Base-by-base conservation (phyloP, 2,888 invertebrate species). In the Trachelus troglodyta region DNA sequence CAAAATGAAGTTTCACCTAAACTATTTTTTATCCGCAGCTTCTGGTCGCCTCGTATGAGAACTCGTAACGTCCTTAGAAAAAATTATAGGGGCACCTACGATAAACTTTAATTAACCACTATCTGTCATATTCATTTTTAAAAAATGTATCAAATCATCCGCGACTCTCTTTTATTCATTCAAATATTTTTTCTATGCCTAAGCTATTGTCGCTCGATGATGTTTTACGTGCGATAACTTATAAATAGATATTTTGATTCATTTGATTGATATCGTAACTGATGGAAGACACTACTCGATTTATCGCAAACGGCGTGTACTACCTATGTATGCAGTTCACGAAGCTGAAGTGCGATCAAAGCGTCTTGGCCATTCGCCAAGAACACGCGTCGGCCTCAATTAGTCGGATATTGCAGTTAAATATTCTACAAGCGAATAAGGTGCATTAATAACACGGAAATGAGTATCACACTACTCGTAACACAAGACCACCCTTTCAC, bases 321-420 rank as follows among this genome's bases (percentile, higher is more conserved):
- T 71, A 77, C 74, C 73, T 77, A 75, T 71, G 75, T 75, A 75
- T 77, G 75, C 77, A 77, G 75, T 77, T 75, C 23, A 56, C 56
- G 56, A 23, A 56, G 56, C 23, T 2, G 56, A 56, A 34, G 31
- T 34, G 82, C 83, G 85, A 88, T 87, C 87, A 86, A 86, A 86
- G 83, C 84, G 86, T 85, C 83, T 86, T 89, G 89, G 88, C 82
- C n/a, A 11, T 0, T 11, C 6, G 87, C 88, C 89, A 89, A 87
- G 85, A 71, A 71, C 71, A 34, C 83, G 84, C 84, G 85, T 84
- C 87, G 86, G 86, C 87, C 87, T 89, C 87, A 88, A 89, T 89
- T 89, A 88, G 86, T 86, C 82, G 83, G 81, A 86, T 88, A 87
- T 87, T 86, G 85, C 80, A 83, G 84, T 85, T 81, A 83, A 83